Evolutionary conservation across 2,888 invertebrate genomes (phyloP), one percentile per base, ranked within the genome.

Genomic region (Minunthozetes semirufus): DNA sequence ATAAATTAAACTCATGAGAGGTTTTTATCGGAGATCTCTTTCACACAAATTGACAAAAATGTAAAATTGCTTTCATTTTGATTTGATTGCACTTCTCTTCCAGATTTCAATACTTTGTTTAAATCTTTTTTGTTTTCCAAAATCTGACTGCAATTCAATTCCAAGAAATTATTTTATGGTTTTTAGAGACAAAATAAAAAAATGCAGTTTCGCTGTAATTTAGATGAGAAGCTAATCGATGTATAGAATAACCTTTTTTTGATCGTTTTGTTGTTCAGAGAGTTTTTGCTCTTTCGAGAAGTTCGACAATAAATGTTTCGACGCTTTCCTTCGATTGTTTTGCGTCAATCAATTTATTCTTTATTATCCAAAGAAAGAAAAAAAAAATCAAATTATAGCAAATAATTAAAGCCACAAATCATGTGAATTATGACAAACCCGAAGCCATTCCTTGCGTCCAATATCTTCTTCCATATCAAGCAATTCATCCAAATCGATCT

Each of bases 401-500:
- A 46, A 59, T 50, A 8, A 68, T 73, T 72, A 17, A 63, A 17
- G 33, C 13, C 22, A 25, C 1, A 75, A 25, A n/a, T 50, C 25
- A 46, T n/a, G n/a, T n/a, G n/a, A n/a, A n/a, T n/a, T 13, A 46
- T 17, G 17, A 75, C 78, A 76, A 73, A 79, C 78, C 27, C 76
- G 76, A 48, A 79, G 75, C 78, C 78, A 84, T 76, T 82, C 87
- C 85, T 91, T 89, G 84, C 94, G 88, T 81, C 89, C 89, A 79
- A 89, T 89, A 82, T 94, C 94, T 82, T 89, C 90, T 84, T 95
- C 94, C 89, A 95, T 91, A 85, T 95, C 94, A 80, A 95, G 87
- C 80, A 95, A 87, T 87, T 95, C 94, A 85, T 95, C 95, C 82
- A 95, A 90, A 85, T 95, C 95, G 80, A 95, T 90, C 84, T 94